Base-by-base conservation (phyloP, 1,140 invertebrate species). In the Trachymyrmex cornetzi region DNA sequence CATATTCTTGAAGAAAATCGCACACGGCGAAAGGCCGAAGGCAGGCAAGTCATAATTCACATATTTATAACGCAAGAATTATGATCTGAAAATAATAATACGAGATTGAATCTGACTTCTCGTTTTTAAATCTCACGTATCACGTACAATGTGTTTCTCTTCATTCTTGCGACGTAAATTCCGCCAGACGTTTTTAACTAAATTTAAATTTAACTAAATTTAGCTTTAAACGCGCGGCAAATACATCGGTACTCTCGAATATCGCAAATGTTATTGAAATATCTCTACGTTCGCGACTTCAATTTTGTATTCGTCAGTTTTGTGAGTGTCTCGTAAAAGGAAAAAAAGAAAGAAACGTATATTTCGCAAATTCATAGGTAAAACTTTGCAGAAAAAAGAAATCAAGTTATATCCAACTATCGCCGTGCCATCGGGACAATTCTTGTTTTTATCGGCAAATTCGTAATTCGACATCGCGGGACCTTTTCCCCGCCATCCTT, bases 131-230 rank as follows among this genome's bases (percentile, higher is more conserved):
- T 3, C 22, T 38, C 30, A n/a, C 30, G 9, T 12, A n/a, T 71
- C 63, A 24, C n/a, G n/a, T 6, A 22, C 24, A 38, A 44, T 3
- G 12, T 16, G 30, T 24, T 24, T 7, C 48, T 7, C 34, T 59
- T 71, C 34, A 71, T 81, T 79, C 77, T 67, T 57, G 64, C 53
- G 24, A 81, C 30, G 14, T 30, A 19, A 77, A 44, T 79, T 53
- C 66, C 79, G 34, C 16, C 79, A 57, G 59, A 38, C 77, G 79
- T 22, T 19, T 30, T 71, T 57, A 63, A 19, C 75, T 64, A 69
- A 22, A 69, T 67, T 67, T 69, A 69, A 16, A 11, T 55, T 69
- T 57, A 71, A 22, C 79, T 71, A 69, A 24, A 81, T 57, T 69
- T 71, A 71, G 64, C 50, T 38, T 24, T 38, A 55, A 81, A 69